Evolutionary conservation across 1,140 invertebrate species (phyloP), one percentile per base, ranked within the genome.

Genomic region (Cydia splendana): DNA sequence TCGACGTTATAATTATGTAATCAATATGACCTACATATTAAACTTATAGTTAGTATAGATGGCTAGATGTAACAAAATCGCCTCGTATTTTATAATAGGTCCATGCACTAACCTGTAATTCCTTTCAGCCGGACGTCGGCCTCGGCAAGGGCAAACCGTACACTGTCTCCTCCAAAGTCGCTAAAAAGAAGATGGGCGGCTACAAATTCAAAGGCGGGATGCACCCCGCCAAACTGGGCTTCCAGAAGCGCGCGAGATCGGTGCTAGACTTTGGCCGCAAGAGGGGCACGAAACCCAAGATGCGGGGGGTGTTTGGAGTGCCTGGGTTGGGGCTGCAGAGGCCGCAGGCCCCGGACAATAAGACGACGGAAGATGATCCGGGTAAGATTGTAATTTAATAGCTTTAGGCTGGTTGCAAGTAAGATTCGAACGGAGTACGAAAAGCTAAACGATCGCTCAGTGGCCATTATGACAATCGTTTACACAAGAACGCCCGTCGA

Each of bases 201-300:
- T 94, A 94, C 42, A 94, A 94, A 75, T 91, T 95, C 2, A 93
- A 94, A 76, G 94, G 95, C 34, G 95, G 95, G 18, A 93, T 92
- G 76, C 93, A 95, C 51, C 95, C 95, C 0, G 95, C 96, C 84
- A 96, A 96, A 87, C 83, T 96, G 2, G 94, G 95, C 42, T 97
- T 95, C 85, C 95, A 95, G 88, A 97, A 96, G 85, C 93, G 95
- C 67, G 95, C 95, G 83, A 94, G 95, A 77, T 94, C 95, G 57
- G 85, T 87, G 12, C 94, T 95, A n/a, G 97, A 97, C 76, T 97
- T 97, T 89, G 96, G 95, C 2, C 89, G 97, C 65, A 97, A 97
- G 87, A 93, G 97, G 77, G 96, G 96, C 1, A 95, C 96, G 0
- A 98, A 98, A 88, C 94, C 97, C 6, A 98, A 97, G 94, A 97